These are phyloP conservation scores for Danionella dracula DNA, from an alignment of 2,797 vertebrate genomes.

Conservation along the genomic window DNA sequence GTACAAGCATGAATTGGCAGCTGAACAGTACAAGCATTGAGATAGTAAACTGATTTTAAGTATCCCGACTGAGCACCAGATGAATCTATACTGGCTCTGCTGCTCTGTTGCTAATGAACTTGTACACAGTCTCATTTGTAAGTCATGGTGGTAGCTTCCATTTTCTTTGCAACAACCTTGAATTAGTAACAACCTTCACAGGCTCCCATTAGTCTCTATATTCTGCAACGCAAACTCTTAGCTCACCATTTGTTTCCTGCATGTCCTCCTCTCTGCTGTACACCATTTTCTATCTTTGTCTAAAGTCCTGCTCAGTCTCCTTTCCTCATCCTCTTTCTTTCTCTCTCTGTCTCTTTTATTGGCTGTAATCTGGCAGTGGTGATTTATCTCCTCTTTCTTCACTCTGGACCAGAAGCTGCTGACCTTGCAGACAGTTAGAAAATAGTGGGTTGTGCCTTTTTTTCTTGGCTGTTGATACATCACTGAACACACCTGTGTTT, in stretches of 20 bases:
- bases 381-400: conserved; percentile 47
- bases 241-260: conserved; percentile 38
- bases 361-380: conserved; percentile 45
- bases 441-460: background rate
- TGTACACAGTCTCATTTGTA: conserved; percentile 21
- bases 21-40: background rate
- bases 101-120: conserved; percentile 6
- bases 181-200: conserved; percentile 26
- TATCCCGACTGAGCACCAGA: background rate
- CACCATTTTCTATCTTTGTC: conserved; percentile 30
- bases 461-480: background rate
- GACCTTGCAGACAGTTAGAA: conserved; percentile 37
- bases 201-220: conserved; percentile 40
- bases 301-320: background rate
- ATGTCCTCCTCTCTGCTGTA: conserved; percentile 18
- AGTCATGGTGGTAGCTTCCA: background rate
- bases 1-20: background rate
- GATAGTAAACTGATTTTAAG: background rate
- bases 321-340: background rate
- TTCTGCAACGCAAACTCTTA: conserved; percentile 27
- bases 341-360: conserved; percentile 33
- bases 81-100: background rate
- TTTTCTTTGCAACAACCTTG: conserved; percentile 20
- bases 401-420: conserved; percentile 42
- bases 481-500: too few species aligned